phyloP scores from a whole-genome alignment of 2,113 vertebrate species.

The Sphaerodactylus townsendi region DNA sequence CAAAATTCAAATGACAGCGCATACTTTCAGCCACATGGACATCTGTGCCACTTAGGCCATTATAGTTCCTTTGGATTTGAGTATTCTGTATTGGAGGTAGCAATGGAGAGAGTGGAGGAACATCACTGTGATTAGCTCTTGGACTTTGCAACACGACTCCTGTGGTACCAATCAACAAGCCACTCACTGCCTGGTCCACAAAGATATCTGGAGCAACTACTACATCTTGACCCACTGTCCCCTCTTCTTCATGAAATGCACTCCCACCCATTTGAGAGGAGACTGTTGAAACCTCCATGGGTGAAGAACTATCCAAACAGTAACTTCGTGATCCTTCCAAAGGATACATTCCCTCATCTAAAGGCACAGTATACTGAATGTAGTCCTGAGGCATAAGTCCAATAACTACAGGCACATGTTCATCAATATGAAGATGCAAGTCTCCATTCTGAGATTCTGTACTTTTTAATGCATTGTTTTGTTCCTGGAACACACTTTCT shows the following conservation, averaged over 20 bases:
- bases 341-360: slow-evolving; percentile 96
- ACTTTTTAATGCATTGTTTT: slow-evolving; percentile 80
- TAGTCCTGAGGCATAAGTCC: slow-evolving; percentile 97
- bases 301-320: slow-evolving; percentile 89
- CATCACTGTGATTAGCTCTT: slow-evolving; percentile 72
- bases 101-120: slow-evolving; percentile 90
- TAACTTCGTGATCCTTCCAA: slow-evolving; percentile 88
- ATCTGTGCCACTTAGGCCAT: slow-evolving; percentile 82
- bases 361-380: slow-evolving; percentile 99
- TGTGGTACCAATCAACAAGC: slow-evolving; percentile 86
- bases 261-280: slow-evolving; percentile 78
- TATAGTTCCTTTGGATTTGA: slow-evolving; percentile 89
- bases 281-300: slow-evolving; percentile 89
- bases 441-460: slow-evolving; percentile 85
- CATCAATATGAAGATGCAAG: slow-evolving; percentile 90
- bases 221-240: slow-evolving; percentile 81
- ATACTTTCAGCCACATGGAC: slow-evolving; percentile 87
- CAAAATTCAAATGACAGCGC: slow-evolving; percentile 95
- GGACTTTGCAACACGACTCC: slow-evolving; percentile 88
- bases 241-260: slow-evolving; percentile 82
- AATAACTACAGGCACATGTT: slow-evolving; percentile 96
- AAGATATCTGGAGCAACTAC: slow-evolving; percentile 86
- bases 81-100: slow-evolving; percentile 87
- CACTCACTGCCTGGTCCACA: slow-evolving; percentile 86
- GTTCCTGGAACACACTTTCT: slow-evolving; percentile 86